Conservation (phyloP, 2,888 invertebrate genomes). For the Margaritifera margaritifera region DNA sequence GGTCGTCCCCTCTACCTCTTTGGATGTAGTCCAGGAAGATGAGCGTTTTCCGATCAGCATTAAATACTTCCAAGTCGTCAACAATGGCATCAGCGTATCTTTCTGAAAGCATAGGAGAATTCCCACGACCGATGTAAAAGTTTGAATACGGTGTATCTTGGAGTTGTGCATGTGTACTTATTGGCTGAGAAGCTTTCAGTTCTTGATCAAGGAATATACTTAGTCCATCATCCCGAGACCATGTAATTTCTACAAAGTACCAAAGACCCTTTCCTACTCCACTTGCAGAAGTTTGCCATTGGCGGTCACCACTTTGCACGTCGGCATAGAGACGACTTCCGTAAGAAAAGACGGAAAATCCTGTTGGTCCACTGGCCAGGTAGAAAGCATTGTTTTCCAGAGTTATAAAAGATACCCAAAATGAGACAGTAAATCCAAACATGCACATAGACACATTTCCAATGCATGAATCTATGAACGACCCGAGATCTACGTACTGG, state of each 20-base stretch:
- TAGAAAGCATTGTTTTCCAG: constrained; percentile 36
- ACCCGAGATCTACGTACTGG: constrained; percentile 59
- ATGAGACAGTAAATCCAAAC: constrained; percentile 62
- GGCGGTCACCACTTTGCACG: constrained; percentile 48
- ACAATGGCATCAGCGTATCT: constrained; percentile 51
- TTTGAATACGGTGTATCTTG: constrained; percentile 26
- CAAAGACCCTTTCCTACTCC: constrained; percentile 51
- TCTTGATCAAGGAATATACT: constrained; percentile 59
- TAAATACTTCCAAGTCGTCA: constrained; percentile 67
- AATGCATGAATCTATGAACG: constrained; percentile 58
- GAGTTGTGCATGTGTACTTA: constrained; percentile 24
- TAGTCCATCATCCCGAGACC: constrained; percentile 51
- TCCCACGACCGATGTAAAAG: constrained; percentile 60
- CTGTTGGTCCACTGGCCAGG: constrained; percentile 54
- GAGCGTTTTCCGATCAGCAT: constrained; percentile 59
- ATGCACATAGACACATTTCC: constrained; percentile 60
- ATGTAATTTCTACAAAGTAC: constrained; percentile 70
- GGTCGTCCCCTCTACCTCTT: constrained; percentile 45
- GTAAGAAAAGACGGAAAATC: constrained; percentile 54
- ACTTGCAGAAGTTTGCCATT: constrained; percentile 38
- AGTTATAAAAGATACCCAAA: constrained; percentile 62
- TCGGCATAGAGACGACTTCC: constrained; percentile 47
- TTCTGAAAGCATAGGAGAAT: constrained; percentile 35
- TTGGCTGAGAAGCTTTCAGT: constrained; percentile 36
- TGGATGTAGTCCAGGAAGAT: constrained; percentile 53